Evolutionary conservation across 2,888 invertebrate species (phyloP).

Genomic region (Chrysodeixis includens): DNA sequence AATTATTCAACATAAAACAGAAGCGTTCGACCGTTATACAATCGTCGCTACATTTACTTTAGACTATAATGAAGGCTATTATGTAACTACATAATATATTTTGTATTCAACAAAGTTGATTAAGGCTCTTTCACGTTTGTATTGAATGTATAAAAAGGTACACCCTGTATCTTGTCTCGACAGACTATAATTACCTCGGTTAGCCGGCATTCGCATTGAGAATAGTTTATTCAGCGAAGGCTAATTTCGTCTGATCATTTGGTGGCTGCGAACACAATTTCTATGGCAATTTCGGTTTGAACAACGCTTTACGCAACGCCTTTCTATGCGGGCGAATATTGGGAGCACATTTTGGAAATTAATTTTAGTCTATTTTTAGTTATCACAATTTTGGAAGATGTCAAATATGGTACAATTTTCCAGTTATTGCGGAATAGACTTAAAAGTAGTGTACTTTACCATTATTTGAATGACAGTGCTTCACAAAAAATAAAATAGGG

Average conservation of each 20-base stretch:
- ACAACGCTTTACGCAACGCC: not conserved
- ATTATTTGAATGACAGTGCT: too few species aligned
- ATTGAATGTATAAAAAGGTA: not conserved
- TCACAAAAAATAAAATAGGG: too few species aligned
- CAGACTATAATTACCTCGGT: not conserved
- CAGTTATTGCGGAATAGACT: not conserved
- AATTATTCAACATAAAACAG: not conserved
- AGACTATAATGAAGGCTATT: not conserved
- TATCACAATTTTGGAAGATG: too few species aligned
- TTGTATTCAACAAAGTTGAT: not conserved
- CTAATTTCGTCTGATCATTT: conserved; percentile 3
- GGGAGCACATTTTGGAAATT: not conserved
- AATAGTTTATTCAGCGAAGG: not conserved
- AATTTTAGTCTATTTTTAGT: not conserved
- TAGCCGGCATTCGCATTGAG: not conserved
- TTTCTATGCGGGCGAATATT: not conserved
- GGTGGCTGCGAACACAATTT: not conserved
- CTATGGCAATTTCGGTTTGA: not conserved
- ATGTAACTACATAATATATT: not conserved
- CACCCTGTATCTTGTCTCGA: not conserved
- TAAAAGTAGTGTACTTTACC: too few species aligned
- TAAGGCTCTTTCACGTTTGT: not conserved
- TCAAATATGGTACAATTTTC: too few species aligned
- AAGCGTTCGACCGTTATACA: too few species aligned
- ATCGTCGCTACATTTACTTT: too few species aligned